Percentiles rank a stretch among this genome's conserved stretches.
phyloP scores from a whole-genome alignment of 2,113 vertebrate species.

The Andinoacara biseriatus region DNA sequence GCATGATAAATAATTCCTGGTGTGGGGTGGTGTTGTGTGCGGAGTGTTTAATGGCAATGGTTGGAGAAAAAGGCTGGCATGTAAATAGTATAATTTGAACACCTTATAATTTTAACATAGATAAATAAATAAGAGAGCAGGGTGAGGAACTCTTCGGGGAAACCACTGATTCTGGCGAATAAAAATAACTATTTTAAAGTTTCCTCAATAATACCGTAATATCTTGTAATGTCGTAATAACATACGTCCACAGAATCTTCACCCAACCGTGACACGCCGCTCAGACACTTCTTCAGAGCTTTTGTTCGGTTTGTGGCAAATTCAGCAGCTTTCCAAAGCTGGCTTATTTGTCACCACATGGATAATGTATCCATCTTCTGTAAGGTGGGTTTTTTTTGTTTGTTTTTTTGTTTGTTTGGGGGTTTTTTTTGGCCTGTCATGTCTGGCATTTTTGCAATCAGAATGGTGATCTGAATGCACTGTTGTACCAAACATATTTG shows the following conservation, averaged over 20 bases:
- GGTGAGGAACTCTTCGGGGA: background rate
- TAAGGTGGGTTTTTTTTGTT: too few relatives aligned
- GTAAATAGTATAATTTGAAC: slow-evolving; percentile 17
- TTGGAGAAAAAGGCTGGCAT: slow-evolving; percentile 6
- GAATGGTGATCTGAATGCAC: too few relatives aligned
- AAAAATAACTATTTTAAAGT: background rate
- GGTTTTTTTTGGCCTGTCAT: too few relatives aligned
- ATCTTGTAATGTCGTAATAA: background rate
- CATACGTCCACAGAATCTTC: background rate
- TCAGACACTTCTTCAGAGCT: background rate
- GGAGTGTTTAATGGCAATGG: slow-evolving; percentile 23
- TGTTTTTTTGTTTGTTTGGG: too few relatives aligned
- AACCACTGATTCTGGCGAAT: background rate
- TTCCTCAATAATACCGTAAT: background rate
- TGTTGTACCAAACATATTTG: too few relatives aligned
- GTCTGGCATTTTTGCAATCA: too few relatives aligned
- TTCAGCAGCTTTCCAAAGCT: background rate
- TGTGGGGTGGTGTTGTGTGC: slow-evolving; percentile 2
- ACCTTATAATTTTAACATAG: slow-evolving; percentile 12
- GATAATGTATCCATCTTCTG: background rate
- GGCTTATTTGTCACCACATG: background rate
- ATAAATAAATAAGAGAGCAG: background rate
- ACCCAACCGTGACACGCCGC: background rate
- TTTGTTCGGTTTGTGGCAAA: background rate
- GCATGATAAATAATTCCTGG: slow-evolving; percentile 41